phyloP scores from a whole-genome alignment of 64 coral and sea anemone species.

The Platygyra sinensis region DNA sequence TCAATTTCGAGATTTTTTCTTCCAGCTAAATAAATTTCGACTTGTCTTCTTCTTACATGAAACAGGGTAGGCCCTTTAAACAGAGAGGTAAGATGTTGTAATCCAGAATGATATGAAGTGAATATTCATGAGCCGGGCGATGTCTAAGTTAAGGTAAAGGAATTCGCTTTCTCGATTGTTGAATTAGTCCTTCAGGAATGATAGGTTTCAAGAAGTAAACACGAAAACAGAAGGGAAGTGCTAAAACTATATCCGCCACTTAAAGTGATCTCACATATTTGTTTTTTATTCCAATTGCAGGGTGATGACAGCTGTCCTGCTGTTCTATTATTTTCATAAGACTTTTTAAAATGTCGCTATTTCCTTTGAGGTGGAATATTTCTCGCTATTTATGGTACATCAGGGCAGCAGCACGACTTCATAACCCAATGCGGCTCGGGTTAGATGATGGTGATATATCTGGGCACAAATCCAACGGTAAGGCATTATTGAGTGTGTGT shows the following conservation, averaged over 20 bases:
- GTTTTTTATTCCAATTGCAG: background rate
- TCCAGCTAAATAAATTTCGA: too few species aligned
- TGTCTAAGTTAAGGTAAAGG: background rate
- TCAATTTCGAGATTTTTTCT: too few species aligned
- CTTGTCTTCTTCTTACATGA: too few species aligned
- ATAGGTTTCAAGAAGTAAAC: background rate
- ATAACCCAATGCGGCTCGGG: background rate
- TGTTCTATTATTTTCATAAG: background rate
- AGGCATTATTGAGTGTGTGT: background rate
- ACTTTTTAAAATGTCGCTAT: background rate
- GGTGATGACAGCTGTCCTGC: background rate
- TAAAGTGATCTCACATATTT: background rate
- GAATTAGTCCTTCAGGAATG: background rate
- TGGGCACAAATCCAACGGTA: conserved; percentile 1
- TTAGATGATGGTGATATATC: background rate
- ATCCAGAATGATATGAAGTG: too few species aligned
- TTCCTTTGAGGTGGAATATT: background rate
- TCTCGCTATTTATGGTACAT: background rate
- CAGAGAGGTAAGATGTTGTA: too few species aligned
- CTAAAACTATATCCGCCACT: background rate
- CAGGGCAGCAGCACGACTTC: background rate
- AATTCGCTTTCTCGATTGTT: background rate
- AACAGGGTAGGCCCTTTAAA: too few species aligned
- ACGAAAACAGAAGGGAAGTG: background rate
- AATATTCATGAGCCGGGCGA: too few species aligned